These are phyloP conservation scores for Battus philenor DNA, from an alignment of 1,140 invertebrate species.

Conservation along the genomic window DNA sequence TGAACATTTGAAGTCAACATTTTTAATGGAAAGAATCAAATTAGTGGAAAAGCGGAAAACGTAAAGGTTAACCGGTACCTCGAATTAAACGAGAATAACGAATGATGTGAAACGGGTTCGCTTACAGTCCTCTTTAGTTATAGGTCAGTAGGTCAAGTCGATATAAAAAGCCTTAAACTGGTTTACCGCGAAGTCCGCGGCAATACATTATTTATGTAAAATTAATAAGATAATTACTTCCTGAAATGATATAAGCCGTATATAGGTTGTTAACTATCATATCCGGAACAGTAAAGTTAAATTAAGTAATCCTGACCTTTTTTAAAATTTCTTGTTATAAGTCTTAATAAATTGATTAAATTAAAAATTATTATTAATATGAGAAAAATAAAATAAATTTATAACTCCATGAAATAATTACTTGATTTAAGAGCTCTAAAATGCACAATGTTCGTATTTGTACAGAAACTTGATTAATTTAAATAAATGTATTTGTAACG, in stretches of 20 bases:
- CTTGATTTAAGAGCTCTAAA: no score
- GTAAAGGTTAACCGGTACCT: constrained; percentile 7
- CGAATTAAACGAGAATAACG: neutral
- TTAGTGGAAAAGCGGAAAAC: neutral
- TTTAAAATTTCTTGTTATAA: no score
- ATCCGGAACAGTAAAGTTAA: neutral
- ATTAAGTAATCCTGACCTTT: no score
- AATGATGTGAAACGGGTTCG: neutral
- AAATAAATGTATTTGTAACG: constrained; percentile 21
- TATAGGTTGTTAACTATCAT: neutral
- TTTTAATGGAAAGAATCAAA: neutral
- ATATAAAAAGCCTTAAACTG: constrained; percentile 3
- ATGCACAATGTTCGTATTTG: no score
- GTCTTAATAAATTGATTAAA: no score
- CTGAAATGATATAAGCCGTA: constrained; percentile 1
- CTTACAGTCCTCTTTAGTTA: constrained; percentile 9
- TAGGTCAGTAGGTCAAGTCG: constrained; percentile 8
- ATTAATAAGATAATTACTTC: constrained; percentile 4
- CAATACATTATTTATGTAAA: constrained; percentile 4
- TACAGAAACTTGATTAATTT: no score
- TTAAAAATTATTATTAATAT: no score
- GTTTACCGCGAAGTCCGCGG: neutral
- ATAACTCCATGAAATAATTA: no score
- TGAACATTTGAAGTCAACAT: no score
- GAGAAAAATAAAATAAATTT: no score